Conservation (phyloP, 2,888 invertebrate genomes). For the Oxyteleia sp. region DNA sequence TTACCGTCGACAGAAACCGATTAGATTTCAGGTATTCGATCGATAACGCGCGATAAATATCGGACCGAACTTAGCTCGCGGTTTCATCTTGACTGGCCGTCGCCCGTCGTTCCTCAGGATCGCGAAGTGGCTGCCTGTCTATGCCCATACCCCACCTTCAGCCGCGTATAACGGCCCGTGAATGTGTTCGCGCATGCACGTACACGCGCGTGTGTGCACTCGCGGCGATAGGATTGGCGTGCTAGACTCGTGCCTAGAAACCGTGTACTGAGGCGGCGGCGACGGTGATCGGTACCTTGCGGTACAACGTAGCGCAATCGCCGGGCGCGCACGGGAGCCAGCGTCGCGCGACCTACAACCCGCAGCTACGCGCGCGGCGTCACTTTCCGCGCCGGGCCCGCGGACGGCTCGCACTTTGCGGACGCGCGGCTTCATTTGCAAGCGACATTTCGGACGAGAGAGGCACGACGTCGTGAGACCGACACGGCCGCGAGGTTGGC, state of each 20-base stretch:
- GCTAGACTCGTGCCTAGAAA: conserved; percentile 74
- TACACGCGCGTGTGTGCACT: conserved; percentile 37
- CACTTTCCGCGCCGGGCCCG: conserved; percentile 23
- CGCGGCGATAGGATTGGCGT: conserved; percentile 42
- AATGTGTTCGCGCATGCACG: conserved; percentile 59
- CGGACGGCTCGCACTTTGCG: not conserved
- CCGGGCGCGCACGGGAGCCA: conserved; percentile 10
- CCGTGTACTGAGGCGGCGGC: conserved; percentile 21
- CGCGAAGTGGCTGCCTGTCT: conserved; percentile 77
- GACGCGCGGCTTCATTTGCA: conserved; percentile 15
- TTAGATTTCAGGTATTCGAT: too few species aligned
- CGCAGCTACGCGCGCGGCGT: conserved; percentile 9
- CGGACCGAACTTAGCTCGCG: conserved; percentile 78
- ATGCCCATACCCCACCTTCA: conserved; percentile 77
- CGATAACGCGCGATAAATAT: conserved; percentile 13
- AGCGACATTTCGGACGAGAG: not conserved
- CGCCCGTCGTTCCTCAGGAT: conserved; percentile 79
- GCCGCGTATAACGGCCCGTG: conserved; percentile 70
- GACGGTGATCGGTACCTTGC: not conserved
- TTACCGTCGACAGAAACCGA: too few species aligned
- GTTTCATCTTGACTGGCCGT: conserved; percentile 85
- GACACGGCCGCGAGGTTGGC: too few species aligned
- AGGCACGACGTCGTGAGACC: not conserved
- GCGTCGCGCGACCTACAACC: conserved; percentile 37
- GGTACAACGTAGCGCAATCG: conserved; percentile 20